Base-by-base conservation (phyloP, 2,113 vertebrate species). In the Datnioides undecimradiatus region DNA sequence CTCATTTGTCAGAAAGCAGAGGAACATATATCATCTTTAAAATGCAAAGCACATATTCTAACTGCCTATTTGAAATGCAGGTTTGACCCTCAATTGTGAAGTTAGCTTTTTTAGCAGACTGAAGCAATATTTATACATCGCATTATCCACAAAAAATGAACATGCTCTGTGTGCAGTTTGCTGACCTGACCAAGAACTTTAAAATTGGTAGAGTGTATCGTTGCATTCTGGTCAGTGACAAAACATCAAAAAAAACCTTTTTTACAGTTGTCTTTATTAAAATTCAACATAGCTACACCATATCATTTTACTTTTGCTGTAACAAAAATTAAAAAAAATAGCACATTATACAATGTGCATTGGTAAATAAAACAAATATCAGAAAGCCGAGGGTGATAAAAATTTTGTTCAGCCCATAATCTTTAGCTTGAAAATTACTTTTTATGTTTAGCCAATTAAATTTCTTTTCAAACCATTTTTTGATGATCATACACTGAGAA, bases 11-110 rank as follows among this genome's bases (percentile, higher is more conserved):
- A n/a, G n/a, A n/a, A n/a, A n/a, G n/a, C n/a, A n/a, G n/a, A n/a
- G n/a, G n/a, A n/a, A n/a, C 8, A 54, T 13, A 52, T 16, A 9
- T 7, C 27, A 31, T 58, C 6, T 6, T 0, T 45, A 36, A 76
- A 71, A 62, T 57, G 52, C 67, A 83, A 45, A 59, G 49, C 38
- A 66, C 21, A 7, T 17, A 33, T 33, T 25, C n/a, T 33, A 17
- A 54, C 19, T 0, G 19, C 34, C 12, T n/a, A 34, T 1, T 6
- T 65, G 31, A 38, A 33, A 0, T 52, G 54, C 17, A 23, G 0
- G 8, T 58, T 68, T 67, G 34, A 66, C 31, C 48, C 46, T 41
- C 60, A 68, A 57, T 72, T 64, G 68, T 16, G 38, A 57, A 31
- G 48, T 60, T 36, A 54, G 51, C 11, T 52, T 29, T 34, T 66